Base-by-base conservation (phyloP, 2,113 vertebrate genomes). In the Catharus fuscescens region DNA sequence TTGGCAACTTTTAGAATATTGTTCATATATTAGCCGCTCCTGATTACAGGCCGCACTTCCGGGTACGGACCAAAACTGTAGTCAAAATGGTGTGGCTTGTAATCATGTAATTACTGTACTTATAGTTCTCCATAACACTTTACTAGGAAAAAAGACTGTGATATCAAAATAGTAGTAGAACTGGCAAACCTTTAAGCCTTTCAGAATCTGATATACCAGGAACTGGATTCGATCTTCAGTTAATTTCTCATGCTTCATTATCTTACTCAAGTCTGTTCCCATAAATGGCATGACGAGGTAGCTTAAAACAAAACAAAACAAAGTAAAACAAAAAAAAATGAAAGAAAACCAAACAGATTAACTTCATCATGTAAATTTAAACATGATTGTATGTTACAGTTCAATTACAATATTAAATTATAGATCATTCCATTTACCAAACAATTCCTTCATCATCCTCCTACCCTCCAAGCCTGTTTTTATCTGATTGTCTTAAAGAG, bases 221-320 rank as follows among this genome's bases (percentile, higher is more conserved):
- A 99, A 99, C 92, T 99, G 99, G 91, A 99, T 98, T 65, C 98
- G 98, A 84, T 99, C 99, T 92, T 99, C 99, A 11, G 98, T 98
- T 76, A 99, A 97, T 62, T 96, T 98, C 95, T 99, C 98, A 17
- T 99, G 97, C 79, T 99, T 99, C 93, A 98, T 98, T 88, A 98
- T 97, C 89, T 98, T 98, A 81, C 98, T 96, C 72, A 98, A 94
- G 88, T 98, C 98, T 3, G 98, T 98, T 92, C 98, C 98, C 98
- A 98, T 98, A 95, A 98, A 98, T 0, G 98, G 98, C 98, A 98
- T 98, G 76, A 98, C 98, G 12, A 98, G 91, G 73, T 98, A 98
- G 84, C 98, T 98, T 93, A 13, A 45, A 89, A 65, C 17, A 36
- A 57, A 71, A n/a, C 18, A 6, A 70, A 72, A n/a, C 14, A 67